Conservation (phyloP, 1,140 invertebrate species). For the Drosophila malerkotliana region DNA sequence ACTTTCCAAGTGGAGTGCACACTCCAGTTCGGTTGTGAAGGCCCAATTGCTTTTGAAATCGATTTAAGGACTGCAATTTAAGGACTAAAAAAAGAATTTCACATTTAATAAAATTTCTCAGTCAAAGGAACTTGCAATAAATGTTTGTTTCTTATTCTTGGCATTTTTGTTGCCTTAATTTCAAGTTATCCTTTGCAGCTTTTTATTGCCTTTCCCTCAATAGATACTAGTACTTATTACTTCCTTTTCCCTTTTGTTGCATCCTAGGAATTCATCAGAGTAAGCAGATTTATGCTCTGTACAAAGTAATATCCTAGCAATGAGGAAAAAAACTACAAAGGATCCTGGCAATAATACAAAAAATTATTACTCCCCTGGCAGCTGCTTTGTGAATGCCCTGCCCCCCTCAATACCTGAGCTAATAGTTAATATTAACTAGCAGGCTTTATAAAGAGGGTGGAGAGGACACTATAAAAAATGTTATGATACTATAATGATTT, state of each 20-base stretch:
- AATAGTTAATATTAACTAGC: conserved; percentile 57
- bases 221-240: conserved; percentile 4
- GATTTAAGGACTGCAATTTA: conserved; percentile 30
- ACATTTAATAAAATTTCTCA: neutral
- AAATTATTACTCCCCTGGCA: conserved; percentile 48
- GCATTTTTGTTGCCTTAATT: neutral
- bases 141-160: neutral
- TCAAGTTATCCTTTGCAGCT: conserved; percentile 25
- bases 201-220: conserved; percentile 22
- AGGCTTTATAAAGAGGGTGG: neutral
- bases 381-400: neutral
- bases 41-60: conserved; percentile 56
- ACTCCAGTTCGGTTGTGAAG: conserved; percentile 11
- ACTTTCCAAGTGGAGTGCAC: conserved; percentile 14
- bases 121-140: neutral
- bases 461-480: conserved; percentile 1
- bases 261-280: conserved; percentile 44
- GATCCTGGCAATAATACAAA: conserved; percentile 48
- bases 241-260: neutral
- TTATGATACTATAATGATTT: neutral
- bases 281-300: conserved; percentile 61
- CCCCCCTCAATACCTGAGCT: conserved; percentile 24
- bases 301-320: conserved; percentile 41
- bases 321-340: conserved; percentile 29
- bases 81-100: neutral